phyloP scores from a whole-genome alignment of 2,888 invertebrate genomes.

The Rosalia funebris region DNA sequence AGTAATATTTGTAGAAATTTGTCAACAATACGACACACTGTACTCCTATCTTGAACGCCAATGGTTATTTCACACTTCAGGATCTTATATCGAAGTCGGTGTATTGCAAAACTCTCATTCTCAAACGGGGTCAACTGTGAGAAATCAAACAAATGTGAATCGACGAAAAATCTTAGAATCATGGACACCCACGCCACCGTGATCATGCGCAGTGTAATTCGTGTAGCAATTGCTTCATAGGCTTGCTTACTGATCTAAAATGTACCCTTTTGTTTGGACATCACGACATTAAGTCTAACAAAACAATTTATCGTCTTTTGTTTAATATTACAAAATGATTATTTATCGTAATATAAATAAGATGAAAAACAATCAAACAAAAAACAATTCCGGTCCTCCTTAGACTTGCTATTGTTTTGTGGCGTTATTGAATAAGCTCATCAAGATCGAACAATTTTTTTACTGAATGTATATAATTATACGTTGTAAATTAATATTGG shows the following conservation, averaged over 20 bases:
- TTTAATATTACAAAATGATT: background rate
- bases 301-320: conserved; percentile 17
- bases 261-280: conserved; percentile 33
- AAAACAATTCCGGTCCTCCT: background rate
- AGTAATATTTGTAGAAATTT: no score
- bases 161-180: conserved; percentile 53
- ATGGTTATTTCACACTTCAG: conserved; percentile 6
- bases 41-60: no score
- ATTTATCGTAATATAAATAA: background rate
- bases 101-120: conserved; percentile 57
- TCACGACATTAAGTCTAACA: conserved; percentile 27
- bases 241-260: conserved; percentile 26
- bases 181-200: conserved; percentile 56
- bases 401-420: background rate
- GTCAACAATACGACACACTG: no score
- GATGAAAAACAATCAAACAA: background rate
- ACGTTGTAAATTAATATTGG: no score
- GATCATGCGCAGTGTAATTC: conserved; percentile 27
- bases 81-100: conserved; percentile 8
- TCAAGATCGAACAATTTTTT: no score
- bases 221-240: conserved; percentile 25
- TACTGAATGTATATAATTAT: no score
- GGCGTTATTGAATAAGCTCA: background rate
- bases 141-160: conserved; percentile 59
- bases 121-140: conserved; percentile 58